phyloP scores from a whole-genome alignment of 2,888 invertebrate species.

The Trypoxylon attenuatum region DNA sequence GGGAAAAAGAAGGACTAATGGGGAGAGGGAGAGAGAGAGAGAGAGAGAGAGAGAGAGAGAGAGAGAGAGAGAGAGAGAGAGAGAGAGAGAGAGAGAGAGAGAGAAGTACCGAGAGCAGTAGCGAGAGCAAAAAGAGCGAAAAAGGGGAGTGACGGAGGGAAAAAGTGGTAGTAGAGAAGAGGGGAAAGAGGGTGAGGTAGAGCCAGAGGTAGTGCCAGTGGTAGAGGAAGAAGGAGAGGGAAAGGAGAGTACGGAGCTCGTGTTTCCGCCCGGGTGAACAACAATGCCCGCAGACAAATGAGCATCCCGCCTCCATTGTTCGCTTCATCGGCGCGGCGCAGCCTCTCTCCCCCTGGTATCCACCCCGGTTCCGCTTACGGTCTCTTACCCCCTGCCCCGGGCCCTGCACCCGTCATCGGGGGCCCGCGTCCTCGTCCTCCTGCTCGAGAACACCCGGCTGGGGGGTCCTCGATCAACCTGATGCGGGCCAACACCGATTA shows the following conservation, averaged over 20 bases:
- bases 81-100: slow-evolving; percentile 29
- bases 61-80: slow-evolving; percentile 37
- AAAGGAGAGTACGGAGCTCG: slow-evolving; percentile 66
- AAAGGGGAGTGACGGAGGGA: not conserved
- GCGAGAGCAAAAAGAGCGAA: slow-evolving; percentile 9
- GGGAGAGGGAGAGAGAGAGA: slow-evolving; percentile 6
- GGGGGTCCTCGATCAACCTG: slow-evolving; percentile 73
- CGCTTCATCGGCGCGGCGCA: slow-evolving; percentile 68
- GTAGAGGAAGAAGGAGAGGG: slow-evolving; percentile 40
- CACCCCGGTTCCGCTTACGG: slow-evolving; percentile 51
- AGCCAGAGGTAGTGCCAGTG: slow-evolving; percentile 23
- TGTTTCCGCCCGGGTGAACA: slow-evolving; percentile 72
- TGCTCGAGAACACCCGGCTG: slow-evolving; percentile 56
- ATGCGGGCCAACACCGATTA: slow-evolving; percentile 73
- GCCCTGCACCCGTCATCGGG: slow-evolving; percentile 35
- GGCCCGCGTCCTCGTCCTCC: slow-evolving; percentile 24
- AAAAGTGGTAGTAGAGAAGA: slow-evolving; percentile 5
- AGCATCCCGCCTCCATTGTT: slow-evolving; percentile 75
- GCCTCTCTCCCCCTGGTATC: slow-evolving; percentile 56
- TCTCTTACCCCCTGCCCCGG: slow-evolving; percentile 31
- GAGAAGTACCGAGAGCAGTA: not conserved
- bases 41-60: slow-evolving; percentile 21
- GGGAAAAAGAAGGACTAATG: not conserved
- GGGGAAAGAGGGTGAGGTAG: slow-evolving; percentile 31
- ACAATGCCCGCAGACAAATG: slow-evolving; percentile 75